These are phyloP conservation scores for Ectropis grisescens DNA, from an alignment of 1,140 invertebrate genomes.

Conservation along the genomic window DNA sequence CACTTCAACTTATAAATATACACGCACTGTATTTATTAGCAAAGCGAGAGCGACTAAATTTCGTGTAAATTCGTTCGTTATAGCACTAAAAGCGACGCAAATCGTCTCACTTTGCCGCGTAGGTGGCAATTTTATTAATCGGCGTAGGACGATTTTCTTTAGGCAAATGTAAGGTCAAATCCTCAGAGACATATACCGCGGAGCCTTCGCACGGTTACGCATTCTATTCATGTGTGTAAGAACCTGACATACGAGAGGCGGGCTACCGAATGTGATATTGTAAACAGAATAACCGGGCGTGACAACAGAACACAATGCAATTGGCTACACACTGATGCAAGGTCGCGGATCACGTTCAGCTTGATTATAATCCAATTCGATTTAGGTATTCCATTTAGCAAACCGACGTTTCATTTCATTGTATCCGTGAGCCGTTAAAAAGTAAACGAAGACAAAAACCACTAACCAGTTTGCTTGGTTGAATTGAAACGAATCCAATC, in stretches of 20 bases:
- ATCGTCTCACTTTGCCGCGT: too few species aligned
- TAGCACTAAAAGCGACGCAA: conserved; percentile 12
- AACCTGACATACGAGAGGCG: too few species aligned
- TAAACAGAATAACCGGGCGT: conserved; percentile 55
- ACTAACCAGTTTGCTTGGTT: too few species aligned
- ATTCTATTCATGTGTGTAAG: conserved; percentile 25
- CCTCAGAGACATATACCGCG: conserved; percentile 20
- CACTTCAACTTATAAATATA: conserved; percentile 19
- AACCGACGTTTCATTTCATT: conserved; percentile 40
- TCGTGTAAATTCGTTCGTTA: conserved; percentile 31
- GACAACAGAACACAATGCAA: conserved; percentile 36
- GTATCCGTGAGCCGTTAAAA: conserved; percentile 37
- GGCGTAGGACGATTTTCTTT: conserved; percentile 54
- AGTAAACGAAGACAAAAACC: conserved; percentile 23
- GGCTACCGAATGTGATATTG: conserved; percentile 22
- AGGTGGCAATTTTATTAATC: conserved; percentile 54
- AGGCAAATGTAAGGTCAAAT: conserved; percentile 52
- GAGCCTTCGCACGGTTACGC: conserved; percentile 26
- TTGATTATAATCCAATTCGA: conserved; percentile 32
- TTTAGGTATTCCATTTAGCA: conserved; percentile 28
- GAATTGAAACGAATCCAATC: too few species aligned
- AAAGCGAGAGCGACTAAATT: conserved; percentile 11
- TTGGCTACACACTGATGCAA: conserved; percentile 27
- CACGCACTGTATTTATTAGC: conserved; percentile 10
- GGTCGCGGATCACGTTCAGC: conserved; percentile 32